These are phyloP conservation scores for Trypoxylus dichotomus DNA, from an alignment of 1,140 invertebrate species.

Conservation along the genomic window DNA sequence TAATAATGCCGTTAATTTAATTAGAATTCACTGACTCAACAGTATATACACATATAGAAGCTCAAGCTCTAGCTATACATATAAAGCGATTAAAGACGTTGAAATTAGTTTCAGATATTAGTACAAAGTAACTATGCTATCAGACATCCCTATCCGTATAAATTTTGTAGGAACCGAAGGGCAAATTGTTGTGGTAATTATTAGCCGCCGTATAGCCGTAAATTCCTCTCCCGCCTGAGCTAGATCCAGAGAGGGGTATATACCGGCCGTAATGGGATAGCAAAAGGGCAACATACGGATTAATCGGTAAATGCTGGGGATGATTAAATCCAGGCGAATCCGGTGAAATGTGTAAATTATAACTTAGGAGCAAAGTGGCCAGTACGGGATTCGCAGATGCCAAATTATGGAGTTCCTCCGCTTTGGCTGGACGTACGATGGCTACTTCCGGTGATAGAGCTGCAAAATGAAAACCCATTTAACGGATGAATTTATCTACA, in stretches of 20 bases:
- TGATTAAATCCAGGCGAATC: slow-evolving; percentile 55
- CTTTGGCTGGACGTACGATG: slow-evolving; percentile 3
- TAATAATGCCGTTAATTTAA: too few species aligned
- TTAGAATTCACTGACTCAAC: too few species aligned
- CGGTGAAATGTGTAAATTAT: slow-evolving; percentile 36
- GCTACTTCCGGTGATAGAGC: neutral
- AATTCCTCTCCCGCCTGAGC: slow-evolving; percentile 56
- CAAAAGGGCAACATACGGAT: slow-evolving; percentile 61
- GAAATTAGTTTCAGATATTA: neutral
- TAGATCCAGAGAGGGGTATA: slow-evolving; percentile 51
- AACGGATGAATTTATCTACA: neutral
- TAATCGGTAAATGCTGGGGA: slow-evolving; percentile 58
- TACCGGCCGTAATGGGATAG: slow-evolving; percentile 66
- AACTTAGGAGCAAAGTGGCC: slow-evolving; percentile 38
- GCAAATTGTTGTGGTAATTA: slow-evolving; percentile 65
- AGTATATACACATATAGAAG: too few species aligned
- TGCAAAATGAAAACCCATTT: neutral
- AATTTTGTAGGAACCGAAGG: slow-evolving; percentile 63
- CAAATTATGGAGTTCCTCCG: slow-evolving; percentile 8
- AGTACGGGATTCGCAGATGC: slow-evolving; percentile 37
- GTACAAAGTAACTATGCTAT: neutral
- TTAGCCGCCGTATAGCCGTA: slow-evolving; percentile 63
- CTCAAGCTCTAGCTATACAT: too few species aligned
- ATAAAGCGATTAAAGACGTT: neutral
- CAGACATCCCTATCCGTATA: slow-evolving; percentile 45